Conservation (phyloP, 92 coral and sea anemone species). For the Epizoanthus rinbou region DNA sequence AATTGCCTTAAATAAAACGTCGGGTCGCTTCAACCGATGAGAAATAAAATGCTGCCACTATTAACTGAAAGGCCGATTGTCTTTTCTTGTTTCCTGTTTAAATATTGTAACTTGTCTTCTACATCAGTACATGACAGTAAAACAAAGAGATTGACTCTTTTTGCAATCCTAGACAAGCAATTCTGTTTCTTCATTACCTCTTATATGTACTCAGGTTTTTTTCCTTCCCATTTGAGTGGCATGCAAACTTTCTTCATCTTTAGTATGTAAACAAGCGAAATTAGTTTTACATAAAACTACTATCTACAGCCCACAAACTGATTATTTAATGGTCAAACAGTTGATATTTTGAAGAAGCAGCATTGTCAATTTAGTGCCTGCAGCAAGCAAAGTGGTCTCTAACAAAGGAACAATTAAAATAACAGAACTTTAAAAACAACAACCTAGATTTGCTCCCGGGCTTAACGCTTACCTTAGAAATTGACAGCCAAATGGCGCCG, state of each 20-base stretch:
- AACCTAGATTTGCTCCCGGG: background rate
- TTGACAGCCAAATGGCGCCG: conserved; percentile 10
- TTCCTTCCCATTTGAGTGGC: conserved; percentile 1
- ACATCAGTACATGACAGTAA: too few relatives aligned
- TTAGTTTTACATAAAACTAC: background rate
- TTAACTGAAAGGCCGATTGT: too few relatives aligned
- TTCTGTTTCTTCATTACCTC: too few relatives aligned
- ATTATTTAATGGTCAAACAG: background rate
- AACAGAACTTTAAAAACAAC: background rate
- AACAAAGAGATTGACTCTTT: too few relatives aligned
- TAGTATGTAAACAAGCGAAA: background rate
- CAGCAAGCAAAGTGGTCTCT: background rate
- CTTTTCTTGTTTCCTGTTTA: too few relatives aligned
- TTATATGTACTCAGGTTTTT: background rate
- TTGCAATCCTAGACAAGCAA: too few relatives aligned
- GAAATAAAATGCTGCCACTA: too few relatives aligned
- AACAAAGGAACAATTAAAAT: background rate
- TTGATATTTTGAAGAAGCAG: too few relatives aligned
- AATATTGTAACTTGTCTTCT: too few relatives aligned
- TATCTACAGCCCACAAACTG: too few relatives aligned
- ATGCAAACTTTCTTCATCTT: background rate
- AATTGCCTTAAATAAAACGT: too few relatives aligned
- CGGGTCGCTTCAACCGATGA: too few relatives aligned
- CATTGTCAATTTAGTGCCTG: background rate
- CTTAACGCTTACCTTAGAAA: background rate